Evolutionary conservation across 2,797 vertebrate genomes (phyloP), one percentile per base, ranked within the genome.

Genomic region (Corythornis leucogaster): DNA sequence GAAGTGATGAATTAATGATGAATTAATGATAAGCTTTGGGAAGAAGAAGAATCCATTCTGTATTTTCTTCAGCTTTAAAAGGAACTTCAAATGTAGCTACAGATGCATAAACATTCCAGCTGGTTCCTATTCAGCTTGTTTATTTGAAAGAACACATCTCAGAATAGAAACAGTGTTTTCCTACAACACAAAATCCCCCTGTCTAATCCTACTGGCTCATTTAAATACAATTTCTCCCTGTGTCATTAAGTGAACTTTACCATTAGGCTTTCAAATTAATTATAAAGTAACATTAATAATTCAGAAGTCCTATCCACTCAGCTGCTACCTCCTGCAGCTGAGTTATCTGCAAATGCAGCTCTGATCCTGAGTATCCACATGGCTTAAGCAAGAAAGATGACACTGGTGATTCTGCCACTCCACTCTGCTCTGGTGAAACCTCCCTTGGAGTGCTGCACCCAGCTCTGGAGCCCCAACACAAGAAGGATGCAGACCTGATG

Each of bases 161-260:
- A 85, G 68, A 94, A 94, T 54, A 94, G 92, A 80, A 87, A 77
- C 59, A 81, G 70, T 79, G 62, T 85, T 93, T 92, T 95, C 89
- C 82, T 51, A 33, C 46, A 28, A 68, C 40, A 93, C 63, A 90
- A 84, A 87, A 12, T 28, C 31, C 28, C 24, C 26, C 54, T 54
- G 51, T 63, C 69, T 84, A 50, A 91, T 73, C 53, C 66, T 61
- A 74, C 22, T 30, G 20, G 55, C 42, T 81, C n/a, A 87, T 92
- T 91, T 50, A 87, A 87, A 89, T 25, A 57, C 50, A 69, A 64
- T 40, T 75, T 45, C 14, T 55, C 54, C n/a, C 76, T 63, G 46
- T 24, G 26, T 33, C 70, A 89, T 82, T 79, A 88, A 9, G 25
- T 61, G 85, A 90, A 84, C 74, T 90, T 91, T 54, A 93, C 35